These are phyloP conservation scores for Protaetia brevitarsis DNA, from an alignment of 1,140 invertebrate genomes.

Conservation along the genomic window DNA sequence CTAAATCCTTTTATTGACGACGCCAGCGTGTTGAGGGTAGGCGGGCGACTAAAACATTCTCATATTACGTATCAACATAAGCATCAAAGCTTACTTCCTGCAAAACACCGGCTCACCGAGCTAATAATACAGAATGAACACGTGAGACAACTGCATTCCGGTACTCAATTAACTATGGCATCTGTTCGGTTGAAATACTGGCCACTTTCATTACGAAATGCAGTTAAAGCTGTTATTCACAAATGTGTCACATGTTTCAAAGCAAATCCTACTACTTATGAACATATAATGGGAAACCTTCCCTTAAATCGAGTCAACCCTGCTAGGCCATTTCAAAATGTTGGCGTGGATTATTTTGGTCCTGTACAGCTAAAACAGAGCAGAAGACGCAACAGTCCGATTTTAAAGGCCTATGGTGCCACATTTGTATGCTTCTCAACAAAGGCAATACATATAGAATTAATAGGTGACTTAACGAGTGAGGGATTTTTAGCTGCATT, in stretches of 20 bases:
- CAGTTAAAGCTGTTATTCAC: neutral
- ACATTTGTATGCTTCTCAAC: slow-evolving; percentile 29
- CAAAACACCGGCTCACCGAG: slow-evolving; percentile 27
- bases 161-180: slow-evolving; percentile 34
- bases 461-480: slow-evolving; percentile 27
- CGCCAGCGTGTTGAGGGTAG: slow-evolving; percentile 35
- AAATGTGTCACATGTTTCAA: neutral
- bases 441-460: slow-evolving; percentile 30
- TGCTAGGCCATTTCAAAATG: slow-evolving; percentile 14
- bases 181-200: slow-evolving; percentile 36
- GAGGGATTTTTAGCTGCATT: slow-evolving; percentile 41
- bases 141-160: slow-evolving; percentile 35
- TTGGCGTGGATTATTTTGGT: slow-evolving; percentile 27
- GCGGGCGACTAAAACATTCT: slow-evolving; percentile 36
- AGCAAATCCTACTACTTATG: neutral
- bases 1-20: slow-evolving; percentile 34
- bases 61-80: slow-evolving; percentile 25
- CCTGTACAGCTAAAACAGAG: slow-evolving; percentile 19
- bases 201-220: slow-evolving; percentile 24
- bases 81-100: slow-evolving; percentile 30
- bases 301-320: slow-evolving; percentile 18
- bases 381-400: slow-evolving; percentile 19
- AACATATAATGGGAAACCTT: slow-evolving; percentile 23
- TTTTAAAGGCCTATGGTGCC: slow-evolving; percentile 26
- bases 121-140: slow-evolving; percentile 30